phyloP scores from a whole-genome alignment of 2,113 vertebrate genomes.

The Paramisgurnus dabryanus region DNA sequence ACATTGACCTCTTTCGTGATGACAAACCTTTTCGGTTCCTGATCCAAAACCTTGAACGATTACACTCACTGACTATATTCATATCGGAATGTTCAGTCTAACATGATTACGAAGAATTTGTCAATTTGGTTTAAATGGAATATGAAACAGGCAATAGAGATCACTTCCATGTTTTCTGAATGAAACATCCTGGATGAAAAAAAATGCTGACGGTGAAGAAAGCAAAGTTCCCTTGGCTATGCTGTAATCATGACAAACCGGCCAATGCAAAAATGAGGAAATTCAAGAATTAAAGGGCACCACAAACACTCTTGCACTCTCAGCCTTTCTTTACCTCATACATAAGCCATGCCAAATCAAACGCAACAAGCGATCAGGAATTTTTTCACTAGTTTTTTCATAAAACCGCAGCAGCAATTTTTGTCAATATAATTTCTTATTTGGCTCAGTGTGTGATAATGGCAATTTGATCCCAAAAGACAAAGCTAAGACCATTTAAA shows the following conservation, averaged over 20 bases:
- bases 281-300: constrained; percentile 49
- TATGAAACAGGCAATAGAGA: constrained; percentile 51
- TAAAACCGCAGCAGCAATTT: constrained; percentile 59
- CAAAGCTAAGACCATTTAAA: constrained; percentile 53
- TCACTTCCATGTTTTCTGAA: constrained; percentile 73
- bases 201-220: constrained; percentile 69
- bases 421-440: constrained; percentile 33
- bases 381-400: constrained; percentile 54
- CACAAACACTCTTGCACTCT: constrained; percentile 50
- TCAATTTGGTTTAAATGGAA: constrained; percentile 58
- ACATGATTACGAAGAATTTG: background rate
- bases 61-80: too few species aligned
- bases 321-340: constrained; percentile 32
- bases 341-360: constrained; percentile 47
- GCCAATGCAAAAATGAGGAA: constrained; percentile 54
- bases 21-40: background rate
- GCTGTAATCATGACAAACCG: constrained; percentile 62
- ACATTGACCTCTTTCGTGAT: background rate
- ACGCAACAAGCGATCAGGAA: constrained; percentile 32
- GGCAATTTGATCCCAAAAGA: constrained; percentile 46
- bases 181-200: constrained; percentile 74
- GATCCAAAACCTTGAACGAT: too few species aligned
- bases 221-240: constrained; percentile 60
- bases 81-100: too few species aligned
- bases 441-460: constrained; percentile 60